phyloP scores from a whole-genome alignment of 2,113 vertebrate genomes.

The Cnemophilus loriae region DNA sequence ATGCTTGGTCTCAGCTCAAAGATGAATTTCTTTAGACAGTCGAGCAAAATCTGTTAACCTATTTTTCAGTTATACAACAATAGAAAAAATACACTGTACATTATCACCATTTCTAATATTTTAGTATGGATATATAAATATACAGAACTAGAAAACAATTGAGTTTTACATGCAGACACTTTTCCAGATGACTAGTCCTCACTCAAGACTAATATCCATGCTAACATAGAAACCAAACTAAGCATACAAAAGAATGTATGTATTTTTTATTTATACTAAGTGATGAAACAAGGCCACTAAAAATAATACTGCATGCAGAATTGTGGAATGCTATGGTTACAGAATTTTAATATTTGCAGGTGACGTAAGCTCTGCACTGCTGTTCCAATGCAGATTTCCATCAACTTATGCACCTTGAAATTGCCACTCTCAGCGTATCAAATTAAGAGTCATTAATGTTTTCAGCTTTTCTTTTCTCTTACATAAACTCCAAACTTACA shows the following conservation, averaged over 20 bases:
- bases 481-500: slow-evolving; percentile 17
- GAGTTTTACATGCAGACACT: neutral
- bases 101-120: neutral
- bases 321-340: slow-evolving; percentile 27
- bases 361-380: neutral
- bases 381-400: slow-evolving; percentile 10
- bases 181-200: neutral
- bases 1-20: slow-evolving; percentile 53
- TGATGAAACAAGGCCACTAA: slow-evolving; percentile 23
- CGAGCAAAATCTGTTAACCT: slow-evolving; percentile 38
- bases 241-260: neutral
- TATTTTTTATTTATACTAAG: neutral
- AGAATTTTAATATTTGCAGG: slow-evolving; percentile 31
- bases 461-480: slow-evolving; percentile 2
- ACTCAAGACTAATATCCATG: neutral
- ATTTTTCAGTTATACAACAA: slow-evolving; percentile 26
- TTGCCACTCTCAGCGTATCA: neutral
- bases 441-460: slow-evolving; percentile 22
- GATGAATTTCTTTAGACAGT: slow-evolving; percentile 57
- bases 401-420: slow-evolving; percentile 18
- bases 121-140: neutral
- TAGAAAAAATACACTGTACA: neutral
- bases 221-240: slow-evolving; percentile 7
- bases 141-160: neutral
- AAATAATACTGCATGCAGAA: neutral